Evolutionary conservation across 2,797 vertebrate species (phyloP).

Genomic region (Phrynocephalus forsythii): DNA sequence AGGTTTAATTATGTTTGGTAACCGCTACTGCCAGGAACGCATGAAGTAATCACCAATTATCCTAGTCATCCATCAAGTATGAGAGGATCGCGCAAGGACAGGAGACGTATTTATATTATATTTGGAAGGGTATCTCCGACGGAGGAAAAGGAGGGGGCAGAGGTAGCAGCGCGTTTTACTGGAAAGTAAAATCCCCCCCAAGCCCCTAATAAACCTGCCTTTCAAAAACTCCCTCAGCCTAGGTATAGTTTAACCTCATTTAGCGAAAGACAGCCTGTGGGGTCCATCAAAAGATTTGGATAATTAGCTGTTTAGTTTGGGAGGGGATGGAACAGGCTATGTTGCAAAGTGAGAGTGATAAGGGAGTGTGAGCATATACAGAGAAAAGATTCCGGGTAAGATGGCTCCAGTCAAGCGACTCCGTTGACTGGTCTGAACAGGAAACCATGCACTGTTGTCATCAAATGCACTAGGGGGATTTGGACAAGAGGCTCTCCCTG

Average conservation of each 20-base stretch:
- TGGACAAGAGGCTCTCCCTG: too few species aligned
- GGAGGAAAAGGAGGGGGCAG: neutral
- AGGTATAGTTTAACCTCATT: constrained; percentile 46
- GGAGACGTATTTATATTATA: neutral
- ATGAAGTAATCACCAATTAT: constrained; percentile 74
- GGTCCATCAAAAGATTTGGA: constrained; percentile 3
- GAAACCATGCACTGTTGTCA: too few species aligned
- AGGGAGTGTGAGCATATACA: neutral
- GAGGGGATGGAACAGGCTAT: neutral
- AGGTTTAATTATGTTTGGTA: constrained; percentile 68
- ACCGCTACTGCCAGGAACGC: constrained; percentile 60
- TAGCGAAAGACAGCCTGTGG: constrained; percentile 5
- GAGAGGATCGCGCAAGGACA: constrained; percentile 64
- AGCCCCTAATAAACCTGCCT: constrained; percentile 44
- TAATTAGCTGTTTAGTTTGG: constrained; percentile 18
- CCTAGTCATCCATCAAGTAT: constrained; percentile 67
- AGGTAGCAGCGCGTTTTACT: constrained; percentile 29
- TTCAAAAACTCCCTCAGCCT: constrained; percentile 36
- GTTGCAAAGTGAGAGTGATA: neutral
- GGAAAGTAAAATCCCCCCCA: constrained; percentile 22
- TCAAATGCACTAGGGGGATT: too few species aligned
- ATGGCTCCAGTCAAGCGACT: too few species aligned
- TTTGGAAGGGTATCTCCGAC: constrained; percentile 32
- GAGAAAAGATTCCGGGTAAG: neutral
- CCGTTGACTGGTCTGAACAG: too few species aligned